Conservation (phyloP, 2,797 vertebrate species). For the Poecilia wingei region DNA sequence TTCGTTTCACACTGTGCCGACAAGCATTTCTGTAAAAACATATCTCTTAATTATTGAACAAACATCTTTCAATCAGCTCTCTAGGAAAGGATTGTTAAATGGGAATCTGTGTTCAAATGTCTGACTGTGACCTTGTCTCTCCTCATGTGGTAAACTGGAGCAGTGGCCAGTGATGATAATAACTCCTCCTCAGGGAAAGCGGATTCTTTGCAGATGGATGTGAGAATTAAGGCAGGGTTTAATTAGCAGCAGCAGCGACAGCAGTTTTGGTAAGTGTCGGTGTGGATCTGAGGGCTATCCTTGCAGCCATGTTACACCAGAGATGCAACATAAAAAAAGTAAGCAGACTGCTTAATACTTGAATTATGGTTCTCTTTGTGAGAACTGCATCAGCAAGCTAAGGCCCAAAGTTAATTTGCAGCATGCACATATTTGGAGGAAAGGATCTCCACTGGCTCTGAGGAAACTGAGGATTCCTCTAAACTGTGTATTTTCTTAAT, state of each 20-base stretch:
- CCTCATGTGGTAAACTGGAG: constrained; percentile 4
- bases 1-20: neutral
- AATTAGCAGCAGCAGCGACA: constrained; percentile 20
- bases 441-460: neutral
- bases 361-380: neutral
- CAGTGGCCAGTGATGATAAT: constrained; percentile 19
- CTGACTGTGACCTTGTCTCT: constrained; percentile 22
- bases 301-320: constrained; percentile 15
- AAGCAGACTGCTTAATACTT: neutral
- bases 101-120: constrained; percentile 13
- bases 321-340: neutral
- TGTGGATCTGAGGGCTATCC: constrained; percentile 14
- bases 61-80: neutral
- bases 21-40: neutral
- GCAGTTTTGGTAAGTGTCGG: constrained; percentile 10
- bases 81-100: neutral
- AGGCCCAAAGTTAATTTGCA: neutral
- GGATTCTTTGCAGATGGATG: constrained; percentile 31
- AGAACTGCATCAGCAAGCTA: neutral
- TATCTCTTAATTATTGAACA: neutral
- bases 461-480: neutral
- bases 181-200: constrained; percentile 7
- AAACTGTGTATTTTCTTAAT: neutral
- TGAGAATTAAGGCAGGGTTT: constrained; percentile 26
- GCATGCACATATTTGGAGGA: constrained; percentile 1